Evolutionary conservation across 2,113 vertebrate genomes (phyloP), one percentile per base, ranked within the genome.

Genomic region (Picathartes gymnocephalus): DNA sequence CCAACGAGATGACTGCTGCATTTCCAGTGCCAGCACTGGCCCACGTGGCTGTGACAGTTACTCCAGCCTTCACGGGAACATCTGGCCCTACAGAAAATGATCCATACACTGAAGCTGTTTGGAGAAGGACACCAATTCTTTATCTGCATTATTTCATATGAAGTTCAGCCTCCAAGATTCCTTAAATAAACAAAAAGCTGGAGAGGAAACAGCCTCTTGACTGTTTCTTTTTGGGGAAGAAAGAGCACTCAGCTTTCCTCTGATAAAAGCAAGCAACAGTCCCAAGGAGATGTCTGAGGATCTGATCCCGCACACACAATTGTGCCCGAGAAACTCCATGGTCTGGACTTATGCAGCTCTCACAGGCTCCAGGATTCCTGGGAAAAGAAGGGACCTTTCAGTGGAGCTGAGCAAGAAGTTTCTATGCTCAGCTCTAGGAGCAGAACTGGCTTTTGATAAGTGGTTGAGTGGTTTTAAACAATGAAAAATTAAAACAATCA

Each of bases 401-500:
- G 28, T 83, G 76, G 20, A 81, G 79, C 76, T 64, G 64, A 51
- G 39, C 0, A 1, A 90, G n/a, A 76, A 80, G 51, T 27, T 76
- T 83, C 88, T 56, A 40, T 82, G 15, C 48, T 81, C 3, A 1
- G 7, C 17, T 92, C 33, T 42, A 64, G 56, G 85, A 88, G 71
- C 80, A 95, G 74, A 87, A 40, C 79, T 56, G 74, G 54, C 82
- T 68, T 96, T 93, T 96, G 95, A 90, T 93, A 92, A 95, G 88
- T 90, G 88, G 85, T 64, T 93, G 92, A 95, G 82, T 90, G 92
- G 90, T 86, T 96, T 96, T 96, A 92, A 97, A 96, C 93, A 94
- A 97, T 96, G 95, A 96, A 97, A 97, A 95, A 97, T 96, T 97
- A 96, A 96, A 96, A 91, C 71, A 93, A 64, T 95, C 92, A 85